phyloP scores from a whole-genome alignment of 2,113 vertebrate species.

The Meriones unguiculatus region DNA sequence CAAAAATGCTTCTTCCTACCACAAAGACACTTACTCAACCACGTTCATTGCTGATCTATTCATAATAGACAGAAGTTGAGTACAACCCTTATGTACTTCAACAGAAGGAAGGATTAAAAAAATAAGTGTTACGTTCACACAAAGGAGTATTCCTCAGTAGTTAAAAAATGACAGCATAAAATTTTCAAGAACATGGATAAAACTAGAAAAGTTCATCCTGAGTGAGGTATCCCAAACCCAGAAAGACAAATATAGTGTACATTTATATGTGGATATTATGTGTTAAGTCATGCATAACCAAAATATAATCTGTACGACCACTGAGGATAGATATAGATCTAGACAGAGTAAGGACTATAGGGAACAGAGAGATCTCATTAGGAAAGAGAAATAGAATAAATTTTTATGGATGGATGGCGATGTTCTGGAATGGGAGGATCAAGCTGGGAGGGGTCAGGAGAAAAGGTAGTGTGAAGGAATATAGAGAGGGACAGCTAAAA shows the following conservation, averaged over 20 bases:
- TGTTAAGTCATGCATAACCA: neutral
- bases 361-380: neutral
- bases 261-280: neutral
- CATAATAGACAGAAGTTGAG: neutral
- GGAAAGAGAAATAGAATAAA: neutral
- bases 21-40: neutral
- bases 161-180: neutral
- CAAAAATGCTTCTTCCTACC: neutral
- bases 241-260: neutral
- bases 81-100: neutral
- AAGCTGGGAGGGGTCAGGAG: neutral
- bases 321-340: neutral
- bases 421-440: neutral
- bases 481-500: neutral
- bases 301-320: neutral
- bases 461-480: neutral
- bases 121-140: neutral
- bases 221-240: neutral
- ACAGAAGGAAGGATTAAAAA: neutral
- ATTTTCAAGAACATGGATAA: neutral
- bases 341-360: neutral
- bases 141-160: neutral
- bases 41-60: neutral
- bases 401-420: neutral
- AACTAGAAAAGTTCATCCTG: neutral